Evolutionary conservation across 2,888 invertebrate genomes (phyloP).

Genomic region (Xestia ashworthii): DNA sequence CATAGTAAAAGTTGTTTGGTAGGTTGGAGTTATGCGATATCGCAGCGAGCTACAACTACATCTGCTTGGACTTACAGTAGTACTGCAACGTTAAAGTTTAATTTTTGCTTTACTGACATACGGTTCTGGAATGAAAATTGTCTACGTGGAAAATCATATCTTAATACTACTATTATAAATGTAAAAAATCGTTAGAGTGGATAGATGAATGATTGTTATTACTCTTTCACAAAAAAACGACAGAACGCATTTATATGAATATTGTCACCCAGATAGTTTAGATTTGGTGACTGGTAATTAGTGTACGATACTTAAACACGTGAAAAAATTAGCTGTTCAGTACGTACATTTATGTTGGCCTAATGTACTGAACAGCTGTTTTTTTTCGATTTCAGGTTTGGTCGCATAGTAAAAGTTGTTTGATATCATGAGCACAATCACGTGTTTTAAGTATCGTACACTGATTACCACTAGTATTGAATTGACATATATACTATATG

Average conservation of each 20-base stretch:
- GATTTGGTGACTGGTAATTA: too few relatives aligned
- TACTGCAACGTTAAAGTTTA: not conserved
- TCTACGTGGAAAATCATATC: not conserved
- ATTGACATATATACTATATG: too few relatives aligned
- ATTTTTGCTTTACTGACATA: not conserved
- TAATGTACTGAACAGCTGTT: too few relatives aligned
- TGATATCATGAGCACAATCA: too few relatives aligned
- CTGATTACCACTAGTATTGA: too few relatives aligned
- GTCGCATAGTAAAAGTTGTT: too few relatives aligned
- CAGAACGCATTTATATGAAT: not conserved
- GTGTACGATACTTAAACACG: too few relatives aligned
- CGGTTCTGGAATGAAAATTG: not conserved
- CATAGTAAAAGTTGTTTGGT: too few relatives aligned
- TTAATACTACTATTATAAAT: not conserved
- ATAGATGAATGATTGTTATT: not conserved
- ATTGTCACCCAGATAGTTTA: not conserved
- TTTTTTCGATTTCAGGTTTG: too few relatives aligned
- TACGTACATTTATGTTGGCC: too few relatives aligned
- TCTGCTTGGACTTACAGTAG: not conserved
- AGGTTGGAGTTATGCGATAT: slow-evolving; percentile 26
- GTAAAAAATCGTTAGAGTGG: not conserved
- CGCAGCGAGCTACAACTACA: not conserved
- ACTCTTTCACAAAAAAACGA: not conserved
- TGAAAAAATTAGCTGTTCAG: too few relatives aligned
- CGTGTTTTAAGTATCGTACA: too few relatives aligned